Base-by-base conservation (phyloP, 2,797 vertebrate genomes). In the Anguilla marmorata region DNA sequence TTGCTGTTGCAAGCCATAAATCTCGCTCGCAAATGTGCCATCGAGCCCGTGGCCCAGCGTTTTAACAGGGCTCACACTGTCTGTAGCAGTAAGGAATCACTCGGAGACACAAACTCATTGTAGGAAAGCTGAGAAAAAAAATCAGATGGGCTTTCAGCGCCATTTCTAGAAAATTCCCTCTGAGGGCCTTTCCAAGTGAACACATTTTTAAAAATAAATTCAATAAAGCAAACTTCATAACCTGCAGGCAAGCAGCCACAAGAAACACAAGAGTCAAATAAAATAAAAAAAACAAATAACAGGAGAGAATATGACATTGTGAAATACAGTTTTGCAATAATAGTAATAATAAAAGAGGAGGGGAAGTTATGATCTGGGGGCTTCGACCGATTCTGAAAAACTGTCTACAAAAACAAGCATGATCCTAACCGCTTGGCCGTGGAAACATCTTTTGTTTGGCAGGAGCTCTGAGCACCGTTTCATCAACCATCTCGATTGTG, bases 301-400 rank as follows among this genome's bases (percentile, higher is more conserved):
- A 87, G 88, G 63, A 86, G 92, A 92, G 90, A 87, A 92, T 92
- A 90, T 89, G 91, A 92, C 91, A 94, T 90, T 92, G 85, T 93
- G 91, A 95, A 95, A 93, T 94, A 93, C 89, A 90, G 90, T 93
- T 95, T 93, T 93, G 92, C 93, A 93, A 93, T 93, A 93, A 92
- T 84, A 91, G 91, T 89, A 94, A 93, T 94, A 93, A 84, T 82
- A 89, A 85, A 45, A 54, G 66, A 84, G 90, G 85, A 90, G 87
- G 89, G 91, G 90, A 89, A 91, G 91, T 94, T 92, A 94, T 92
- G 92, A 95, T 93, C 90, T 86, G 9, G 89, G 91, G 91, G 91
- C 92, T 94, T 91, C 91, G 91, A 80, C 90, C 89, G 86, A 89
- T 58, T 52, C 87, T 89, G 87, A 90, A 91, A 92, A 91, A 87